These are phyloP conservation scores for Neomorphus geoffroyi DNA, from an alignment of 2,797 vertebrate species.

Conservation along the genomic window DNA sequence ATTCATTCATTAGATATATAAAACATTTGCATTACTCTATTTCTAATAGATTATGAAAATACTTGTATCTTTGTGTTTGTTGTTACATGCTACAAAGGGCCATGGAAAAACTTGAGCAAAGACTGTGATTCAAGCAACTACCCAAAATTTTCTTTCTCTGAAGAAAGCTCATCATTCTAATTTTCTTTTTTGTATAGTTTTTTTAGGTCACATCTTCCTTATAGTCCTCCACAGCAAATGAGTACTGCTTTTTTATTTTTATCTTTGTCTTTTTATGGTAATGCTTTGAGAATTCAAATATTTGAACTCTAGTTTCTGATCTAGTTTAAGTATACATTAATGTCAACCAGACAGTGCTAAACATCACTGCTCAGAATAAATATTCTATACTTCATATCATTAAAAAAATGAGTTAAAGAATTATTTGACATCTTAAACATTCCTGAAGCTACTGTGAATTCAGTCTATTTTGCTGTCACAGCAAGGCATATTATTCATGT, in stretches of 20 bases:
- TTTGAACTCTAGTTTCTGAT: conserved; percentile 14
- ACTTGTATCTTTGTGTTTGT: not conserved
- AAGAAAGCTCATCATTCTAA: not conserved
- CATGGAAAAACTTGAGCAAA: not conserved
- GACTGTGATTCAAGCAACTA: not conserved
- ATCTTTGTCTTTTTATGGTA: not conserved
- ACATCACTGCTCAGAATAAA: not conserved
- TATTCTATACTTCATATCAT: not conserved
- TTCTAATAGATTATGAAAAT: not conserved
- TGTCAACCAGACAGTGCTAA: not conserved
- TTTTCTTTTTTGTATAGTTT: not conserved
- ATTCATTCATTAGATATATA: not conserved
- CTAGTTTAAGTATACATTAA: not conserved
- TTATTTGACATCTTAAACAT: not conserved
- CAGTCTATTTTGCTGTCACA: not conserved
- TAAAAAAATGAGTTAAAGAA: not conserved
- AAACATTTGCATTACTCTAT: not conserved
- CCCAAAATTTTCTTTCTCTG: conserved; percentile 16
- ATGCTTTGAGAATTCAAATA: conserved; percentile 20
- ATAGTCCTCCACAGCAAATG: not conserved
- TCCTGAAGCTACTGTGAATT: not conserved
- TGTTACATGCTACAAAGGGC: not conserved
- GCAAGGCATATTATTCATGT: not conserved
- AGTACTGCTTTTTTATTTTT: conserved; percentile 10
- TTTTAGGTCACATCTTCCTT: not conserved